phyloP scores from a whole-genome alignment of 2,888 invertebrate species.

The Hypena proboscidalis region DNA sequence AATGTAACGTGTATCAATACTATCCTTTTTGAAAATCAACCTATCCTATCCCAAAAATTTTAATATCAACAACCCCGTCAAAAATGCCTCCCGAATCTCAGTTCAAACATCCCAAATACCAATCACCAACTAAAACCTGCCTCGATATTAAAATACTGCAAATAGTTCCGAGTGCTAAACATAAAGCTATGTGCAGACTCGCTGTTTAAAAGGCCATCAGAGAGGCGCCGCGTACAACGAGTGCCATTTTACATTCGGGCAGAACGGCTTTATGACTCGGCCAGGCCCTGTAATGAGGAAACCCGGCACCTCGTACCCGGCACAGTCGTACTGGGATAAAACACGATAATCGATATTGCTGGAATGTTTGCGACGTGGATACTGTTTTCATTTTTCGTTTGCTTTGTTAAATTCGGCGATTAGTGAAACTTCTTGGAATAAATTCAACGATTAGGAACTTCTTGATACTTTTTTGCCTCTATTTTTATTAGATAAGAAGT shows the following conservation, averaged over 20 bases:
- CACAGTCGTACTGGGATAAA: slow-evolving; percentile 29
- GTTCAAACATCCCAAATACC: slow-evolving; percentile 4
- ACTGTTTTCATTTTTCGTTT: neutral
- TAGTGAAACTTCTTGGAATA: too few relatives aligned
- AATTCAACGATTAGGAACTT: too few relatives aligned
- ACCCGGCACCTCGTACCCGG: slow-evolving; percentile 48
- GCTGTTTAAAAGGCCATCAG: slow-evolving; percentile 70
- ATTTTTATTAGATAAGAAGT: too few relatives aligned
- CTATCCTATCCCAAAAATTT: too few relatives aligned
- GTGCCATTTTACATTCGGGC: slow-evolving; percentile 73
- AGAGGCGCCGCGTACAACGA: slow-evolving; percentile 70
- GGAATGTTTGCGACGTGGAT: slow-evolving; percentile 1
- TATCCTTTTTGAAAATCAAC: too few relatives aligned
- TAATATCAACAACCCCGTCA: neutral
- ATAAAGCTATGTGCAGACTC: slow-evolving; percentile 45
- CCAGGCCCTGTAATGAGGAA: slow-evolving; percentile 73
- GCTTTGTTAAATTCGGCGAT: too few relatives aligned
- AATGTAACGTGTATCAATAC: too few relatives aligned
- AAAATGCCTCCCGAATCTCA: slow-evolving; percentile 5
- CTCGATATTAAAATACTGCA: slow-evolving; percentile 34
- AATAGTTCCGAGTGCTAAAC: slow-evolving; percentile 35
- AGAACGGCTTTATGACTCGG: slow-evolving; percentile 68
- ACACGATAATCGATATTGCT: slow-evolving; percentile 25
- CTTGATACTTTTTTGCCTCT: too few relatives aligned
- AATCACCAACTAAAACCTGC: slow-evolving; percentile 18